phyloP scores from a whole-genome alignment of 2,797 vertebrate species.

The Peromyscus aztecus region DNA sequence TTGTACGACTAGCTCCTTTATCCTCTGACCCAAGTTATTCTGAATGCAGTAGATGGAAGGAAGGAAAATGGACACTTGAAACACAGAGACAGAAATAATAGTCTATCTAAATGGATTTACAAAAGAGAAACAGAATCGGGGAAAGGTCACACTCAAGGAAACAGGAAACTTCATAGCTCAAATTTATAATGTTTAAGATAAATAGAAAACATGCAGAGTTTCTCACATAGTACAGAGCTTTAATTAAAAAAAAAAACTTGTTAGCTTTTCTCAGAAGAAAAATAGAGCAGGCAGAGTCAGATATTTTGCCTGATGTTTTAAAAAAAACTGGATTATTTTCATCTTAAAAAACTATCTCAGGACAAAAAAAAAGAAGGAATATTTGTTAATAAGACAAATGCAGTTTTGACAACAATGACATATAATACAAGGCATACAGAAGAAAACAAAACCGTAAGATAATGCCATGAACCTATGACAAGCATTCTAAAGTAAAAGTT shows the following conservation, averaged over 20 bases:
- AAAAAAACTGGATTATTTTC: not conserved
- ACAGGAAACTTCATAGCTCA: not conserved
- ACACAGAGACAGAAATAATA: not conserved
- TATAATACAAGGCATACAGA: not conserved
- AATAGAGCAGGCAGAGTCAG: not conserved
- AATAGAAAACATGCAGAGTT: not conserved
- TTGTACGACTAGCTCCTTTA: not conserved
- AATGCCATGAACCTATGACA: not conserved
- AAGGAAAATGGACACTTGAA: not conserved
- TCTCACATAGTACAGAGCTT: not conserved
- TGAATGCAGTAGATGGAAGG: not conserved
- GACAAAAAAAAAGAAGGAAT: not conserved
- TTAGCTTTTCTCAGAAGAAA: not conserved
- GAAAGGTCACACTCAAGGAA: not conserved
- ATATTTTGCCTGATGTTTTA: not conserved
- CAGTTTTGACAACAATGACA: not conserved
- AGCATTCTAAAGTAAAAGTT: slow-evolving; percentile 40
- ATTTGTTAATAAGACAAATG: not conserved
- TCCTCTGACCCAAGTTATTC: not conserved
- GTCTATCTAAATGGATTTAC: not conserved
- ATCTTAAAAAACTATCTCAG: not conserved
- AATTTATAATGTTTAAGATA: not conserved
- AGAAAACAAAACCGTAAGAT: not conserved
- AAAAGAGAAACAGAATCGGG: not conserved
- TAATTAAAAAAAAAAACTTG: not conserved